phyloP scores from a whole-genome alignment of 2,797 vertebrate species.

The Benthosema pterotum region DNA sequence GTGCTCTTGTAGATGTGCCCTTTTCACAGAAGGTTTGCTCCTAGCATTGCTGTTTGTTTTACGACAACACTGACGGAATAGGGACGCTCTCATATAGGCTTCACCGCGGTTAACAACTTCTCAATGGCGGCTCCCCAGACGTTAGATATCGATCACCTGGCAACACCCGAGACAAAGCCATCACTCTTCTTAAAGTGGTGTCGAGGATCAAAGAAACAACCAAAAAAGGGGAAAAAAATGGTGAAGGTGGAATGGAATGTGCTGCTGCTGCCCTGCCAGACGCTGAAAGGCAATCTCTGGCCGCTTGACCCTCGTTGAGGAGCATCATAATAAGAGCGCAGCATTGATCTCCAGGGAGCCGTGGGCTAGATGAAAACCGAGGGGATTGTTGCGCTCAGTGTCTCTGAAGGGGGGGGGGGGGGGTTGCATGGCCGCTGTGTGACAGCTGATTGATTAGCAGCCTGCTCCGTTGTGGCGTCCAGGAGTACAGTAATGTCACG shows the following conservation, averaged over 20 bases:
- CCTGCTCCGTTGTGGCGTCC: conserved; percentile 36
- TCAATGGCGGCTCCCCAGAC: too few relatives aligned
- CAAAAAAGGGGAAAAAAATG: too few relatives aligned
- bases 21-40: too few relatives aligned
- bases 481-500: conserved; percentile 35
- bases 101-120: too few relatives aligned
- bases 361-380: conserved; percentile 31
- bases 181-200: conserved; percentile 11
- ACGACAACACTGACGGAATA: too few relatives aligned
- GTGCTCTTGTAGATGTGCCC: too few relatives aligned
- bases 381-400: conserved; percentile 23
- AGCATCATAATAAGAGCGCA: conserved; percentile 20
- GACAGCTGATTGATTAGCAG: conserved; percentile 47
- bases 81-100: too few relatives aligned
- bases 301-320: conserved; percentile 32
- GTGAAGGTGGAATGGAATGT: conserved; percentile 23
- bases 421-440: conserved; percentile 20
- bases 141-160: too few relatives aligned
- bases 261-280: conserved; percentile 27
- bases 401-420: conserved; percentile 23
- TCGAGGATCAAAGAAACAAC: conserved; percentile 21
- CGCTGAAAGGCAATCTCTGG: conserved; percentile 50
- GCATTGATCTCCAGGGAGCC: conserved; percentile 18
- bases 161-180: not conserved
- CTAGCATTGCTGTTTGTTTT: too few relatives aligned